These are phyloP conservation scores for Scelioninae gen. 1 DNA, from an alignment of 2,888 invertebrate species.

Conservation along the genomic window DNA sequence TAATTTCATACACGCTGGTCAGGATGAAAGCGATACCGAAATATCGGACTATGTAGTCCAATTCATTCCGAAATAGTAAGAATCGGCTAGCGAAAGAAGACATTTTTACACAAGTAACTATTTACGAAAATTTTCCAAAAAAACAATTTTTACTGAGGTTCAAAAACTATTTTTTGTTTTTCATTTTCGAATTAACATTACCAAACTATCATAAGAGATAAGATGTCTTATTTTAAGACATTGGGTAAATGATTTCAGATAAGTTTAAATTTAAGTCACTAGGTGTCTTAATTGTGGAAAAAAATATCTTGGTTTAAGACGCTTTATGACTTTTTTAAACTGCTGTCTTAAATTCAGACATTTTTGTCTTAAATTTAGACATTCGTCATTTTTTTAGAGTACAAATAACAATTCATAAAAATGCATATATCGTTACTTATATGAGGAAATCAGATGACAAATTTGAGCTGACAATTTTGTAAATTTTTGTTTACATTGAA, in stretches of 20 bases:
- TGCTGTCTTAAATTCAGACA: too few species aligned
- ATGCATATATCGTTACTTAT: background rate
- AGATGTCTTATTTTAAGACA: too few species aligned
- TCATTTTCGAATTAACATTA: background rate
- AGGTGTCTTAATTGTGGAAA: too few species aligned
- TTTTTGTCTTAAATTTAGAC: too few species aligned
- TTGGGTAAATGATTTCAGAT: too few species aligned
- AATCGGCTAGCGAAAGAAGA: slow-evolving; percentile 33
- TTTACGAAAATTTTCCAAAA: slow-evolving; percentile 17
- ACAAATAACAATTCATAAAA: too few species aligned
- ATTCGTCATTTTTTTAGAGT: too few species aligned
- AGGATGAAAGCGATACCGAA: slow-evolving; percentile 65
- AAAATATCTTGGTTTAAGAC: too few species aligned
- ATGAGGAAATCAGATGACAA: slow-evolving; percentile 10
- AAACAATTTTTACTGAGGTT: slow-evolving; percentile 31
- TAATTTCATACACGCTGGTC: slow-evolving; percentile 62
- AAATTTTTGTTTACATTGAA: background rate
- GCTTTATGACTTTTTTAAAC: too few species aligned
- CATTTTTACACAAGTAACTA: slow-evolving; percentile 48
- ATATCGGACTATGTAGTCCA: slow-evolving; percentile 44
- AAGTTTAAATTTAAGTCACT: too few species aligned
- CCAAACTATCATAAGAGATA: too few species aligned
- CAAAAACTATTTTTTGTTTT: background rate
- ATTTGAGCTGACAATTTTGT: too few species aligned
- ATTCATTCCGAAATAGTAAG: slow-evolving; percentile 43